Base-by-base conservation (phyloP, 2,888 invertebrate species). In the Cremastobaeus sp. region DNA sequence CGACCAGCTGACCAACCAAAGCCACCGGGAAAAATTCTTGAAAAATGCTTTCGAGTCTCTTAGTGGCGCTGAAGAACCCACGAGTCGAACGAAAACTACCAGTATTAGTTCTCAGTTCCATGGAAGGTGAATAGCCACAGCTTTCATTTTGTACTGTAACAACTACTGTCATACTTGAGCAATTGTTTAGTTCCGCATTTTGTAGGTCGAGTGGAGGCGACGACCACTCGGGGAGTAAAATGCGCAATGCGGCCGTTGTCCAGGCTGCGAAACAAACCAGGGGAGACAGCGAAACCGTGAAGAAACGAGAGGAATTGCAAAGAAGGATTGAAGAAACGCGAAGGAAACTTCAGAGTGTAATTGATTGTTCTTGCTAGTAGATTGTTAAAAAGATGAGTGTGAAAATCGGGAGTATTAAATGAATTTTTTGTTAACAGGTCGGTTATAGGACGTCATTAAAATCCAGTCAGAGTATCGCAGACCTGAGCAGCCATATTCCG, bases 391-490 rank as follows among this genome's bases (percentile, higher is more conserved):
- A n/a, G n/a, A n/a, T n/a, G n/a, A n/a, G n/a, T n/a, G 55, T 45
- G 17, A 32, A 20, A 65, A 37, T 2, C 9, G 14, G 14, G 11
- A 12, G 14, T 8, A 4, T 35, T 35, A 3, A 25, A 25, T 25
- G 4, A 25, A 25, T 25, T 25, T 12, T 14, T 12, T 41, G 25
- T 30, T 11, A 15, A 47, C 83, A 94, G 94, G 93, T 94, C 80
- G 94, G 94, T 65, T 93, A 93, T 86, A 91, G 93, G 73, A 94
- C 95, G 34, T 94, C 92, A 74, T 88, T 96, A 70, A 94, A 94
- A 84, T 92, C 93, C 80, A 96, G 95, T 85, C 95, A 96, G 86
- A 96, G 95, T 69, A 95, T 95, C 71, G 93, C 93, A 77, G 96
- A 96, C 85, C 89, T 96, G 18, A 95, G 94, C 77, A 85, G 85